Base-by-base conservation (phyloP, 2,113 vertebrate genomes). In the Budorcas taxicolor region DNA sequence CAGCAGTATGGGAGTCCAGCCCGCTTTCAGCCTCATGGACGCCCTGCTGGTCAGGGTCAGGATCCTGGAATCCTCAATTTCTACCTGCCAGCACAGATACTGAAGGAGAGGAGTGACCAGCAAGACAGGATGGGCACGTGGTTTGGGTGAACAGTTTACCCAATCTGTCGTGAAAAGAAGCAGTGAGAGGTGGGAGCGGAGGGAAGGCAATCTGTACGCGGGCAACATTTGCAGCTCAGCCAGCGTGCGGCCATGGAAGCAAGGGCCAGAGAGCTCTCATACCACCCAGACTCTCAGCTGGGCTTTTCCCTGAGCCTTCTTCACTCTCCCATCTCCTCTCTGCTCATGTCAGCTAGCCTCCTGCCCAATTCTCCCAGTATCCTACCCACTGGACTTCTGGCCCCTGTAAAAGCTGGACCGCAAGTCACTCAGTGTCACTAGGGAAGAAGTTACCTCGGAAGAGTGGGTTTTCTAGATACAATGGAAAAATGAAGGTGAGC, bases 181-280 rank as follows among this genome's bases (percentile, higher is more conserved):
- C n/a, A n/a, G n/a, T 25, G 9, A 1, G n/a, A 31, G 3, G 5
- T 0, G 17, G 0, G 7, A 50, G 17, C 0, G 0, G 13, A 64
- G 40, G 40, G 43, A 7, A 95, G 60, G 86, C 2, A 11, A 40
- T 19, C 25, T 7, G 25, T 2, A 23, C 27, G 40, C 4, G 11
- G 11, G 7, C 13, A 55, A 21, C 3, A 15, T 0, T 36, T 21
- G 11, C 40, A 43, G 33, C 33, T 52, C 47, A 10, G 92, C 76
- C 21, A 40, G 14, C 8, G 31, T 6, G 71, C 1, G 13, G 40
- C 64, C 45, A 19, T 4, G 11, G 84, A 36, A 23, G 29, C 45
- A 1, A 31, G 64, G 78, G 14, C 45, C 31, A 14, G 31, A 19
- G 12, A 16, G 19, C 21, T 19, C 21, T 25, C 36, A 13, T 7